Evolutionary conservation across 2,797 vertebrate species (phyloP), one percentile per base, ranked within the genome.

Genomic region (Tadarida brasiliensis): DNA sequence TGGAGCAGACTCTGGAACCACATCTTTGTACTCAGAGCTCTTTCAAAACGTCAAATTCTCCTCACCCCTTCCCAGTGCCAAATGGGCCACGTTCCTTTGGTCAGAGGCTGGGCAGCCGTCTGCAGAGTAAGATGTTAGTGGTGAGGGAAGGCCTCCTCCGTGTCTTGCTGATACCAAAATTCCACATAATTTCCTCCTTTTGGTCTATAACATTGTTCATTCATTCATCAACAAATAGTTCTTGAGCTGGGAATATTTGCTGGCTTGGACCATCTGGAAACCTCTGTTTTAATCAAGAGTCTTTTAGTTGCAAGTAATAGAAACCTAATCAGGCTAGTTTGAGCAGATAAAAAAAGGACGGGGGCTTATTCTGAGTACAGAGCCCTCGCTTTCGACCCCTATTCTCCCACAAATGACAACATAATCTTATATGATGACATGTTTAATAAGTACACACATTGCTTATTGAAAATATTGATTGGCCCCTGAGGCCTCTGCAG

Each of bases 141-240:
- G 57, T 51, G 33, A 94, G n/a, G 54, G 65, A 61, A 68, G 87
- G 39, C 73, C 61, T 73, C 30, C 30, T 86, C 67, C 7, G 17
- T 19, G 39, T 92, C 84, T 87, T 74, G 86, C 33, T 67, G 78
- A 82, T 92, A 70, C 59, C 8, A 63, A 86, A 68, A 54, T 76
- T 65, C 65, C 54, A 84, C 5, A 1, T 71, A 39, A 90, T 94
- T 94, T 73, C 81, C 35, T 87, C 85, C 96, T 94, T 77, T 86
- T 51, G 68, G 81, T n/a, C 82, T 89, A 33, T 6, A 47, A 54
- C 7, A 24, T 68, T 95, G 70, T 39, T 90, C 80, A 81, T 85
- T 90, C 67, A 73, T 71, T 93, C 94, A 94, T 90, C 95, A 93
- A 76, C 70, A 89, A 74, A 76, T 86, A 82, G 20, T 90, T 73